Base-by-base conservation (phyloP, 1,140 invertebrate species). In the Drosophila cardini region DNA sequence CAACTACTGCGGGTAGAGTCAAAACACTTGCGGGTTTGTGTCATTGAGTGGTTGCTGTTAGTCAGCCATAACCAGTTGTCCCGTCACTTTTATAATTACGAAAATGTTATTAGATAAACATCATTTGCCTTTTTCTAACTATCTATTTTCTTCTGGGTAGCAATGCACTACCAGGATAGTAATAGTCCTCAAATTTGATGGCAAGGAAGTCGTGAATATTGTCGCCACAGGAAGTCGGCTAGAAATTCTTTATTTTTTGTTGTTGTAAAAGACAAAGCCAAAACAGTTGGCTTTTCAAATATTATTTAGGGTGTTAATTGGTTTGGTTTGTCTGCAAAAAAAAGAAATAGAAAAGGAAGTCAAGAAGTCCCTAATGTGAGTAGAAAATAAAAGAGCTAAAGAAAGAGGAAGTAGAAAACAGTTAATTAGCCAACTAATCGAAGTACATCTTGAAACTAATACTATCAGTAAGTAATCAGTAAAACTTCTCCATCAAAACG, bases 61-160 rank as follows among this genome's bases (percentile, higher is more conserved):
- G 45, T 86, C 78, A 68, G 63, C 63, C 82, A 86, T 75, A 86
- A 86, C 82, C 75, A 82, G 64, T 61, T 69, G 73, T 46, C 26
- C 56, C 78, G 78, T 78, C 82, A 72, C 67, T 78, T 26, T 85
- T 61, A 63, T 85, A 85, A 85, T 85, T 85, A 83, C 72, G 50
- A 73, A 76, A 71, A 68, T 64, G 64, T 63, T 60, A 86, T 87
- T 87, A 76, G 83, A 86, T 86, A 87, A 86, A 86, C 79, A 87
- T 86, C 81, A 75, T 72, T 62, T 58, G 61, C 16, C 61, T 21
- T 21, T 32, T 78, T 26, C 21, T 26, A 26, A 4, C 21, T 26
- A 4, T 26, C 21, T 26, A n/a, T 26, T 26, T 5, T 26, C 0
- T 26, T 26, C 21, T 26, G 21, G 73, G 50, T 40, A 36, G 21